Percentiles rank a stretch among this genome's conserved stretches.
phyloP scores from a whole-genome alignment of 2,113 vertebrate species.

The Mionectes macconnelli region DNA sequence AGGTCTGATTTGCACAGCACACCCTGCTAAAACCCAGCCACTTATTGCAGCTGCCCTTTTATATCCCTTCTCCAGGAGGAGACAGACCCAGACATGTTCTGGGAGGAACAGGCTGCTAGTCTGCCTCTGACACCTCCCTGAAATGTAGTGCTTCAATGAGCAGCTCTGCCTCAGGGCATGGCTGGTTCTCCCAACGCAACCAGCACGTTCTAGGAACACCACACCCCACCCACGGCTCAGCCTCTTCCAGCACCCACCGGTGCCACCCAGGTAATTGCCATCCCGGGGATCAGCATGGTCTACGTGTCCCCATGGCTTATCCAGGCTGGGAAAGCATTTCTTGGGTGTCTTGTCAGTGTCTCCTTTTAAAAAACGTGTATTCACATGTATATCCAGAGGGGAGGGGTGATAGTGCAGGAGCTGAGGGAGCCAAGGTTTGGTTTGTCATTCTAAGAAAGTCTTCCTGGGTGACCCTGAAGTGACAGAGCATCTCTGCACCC shows the following conservation, averaged over 20 bases:
- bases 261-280: not conserved
- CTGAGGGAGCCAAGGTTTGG: not conserved
- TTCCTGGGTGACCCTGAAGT: not conserved
- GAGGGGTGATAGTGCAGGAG: not conserved
- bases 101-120: conserved; percentile 27
- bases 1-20: not conserved
- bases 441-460: not conserved
- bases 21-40: not conserved
- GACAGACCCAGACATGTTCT: conserved; percentile 49
- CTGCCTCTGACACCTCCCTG: conserved; percentile 45
- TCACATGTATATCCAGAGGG: not conserved
- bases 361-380: not conserved
- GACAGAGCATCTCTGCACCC: not conserved
- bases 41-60: not conserved
- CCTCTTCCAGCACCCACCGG: not conserved
- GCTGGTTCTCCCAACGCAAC: not conserved
- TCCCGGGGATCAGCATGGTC: not conserved
- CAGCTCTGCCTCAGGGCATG: not conserved
- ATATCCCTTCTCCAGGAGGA: not conserved
- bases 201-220: conserved; percentile 45
- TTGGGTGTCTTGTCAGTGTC: not conserved
- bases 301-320: not conserved
- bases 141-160: not conserved
- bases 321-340: not conserved
- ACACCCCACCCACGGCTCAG: not conserved